Conservation (phyloP, 2,797 vertebrate genomes). For the Macropus fuliginosus region DNA sequence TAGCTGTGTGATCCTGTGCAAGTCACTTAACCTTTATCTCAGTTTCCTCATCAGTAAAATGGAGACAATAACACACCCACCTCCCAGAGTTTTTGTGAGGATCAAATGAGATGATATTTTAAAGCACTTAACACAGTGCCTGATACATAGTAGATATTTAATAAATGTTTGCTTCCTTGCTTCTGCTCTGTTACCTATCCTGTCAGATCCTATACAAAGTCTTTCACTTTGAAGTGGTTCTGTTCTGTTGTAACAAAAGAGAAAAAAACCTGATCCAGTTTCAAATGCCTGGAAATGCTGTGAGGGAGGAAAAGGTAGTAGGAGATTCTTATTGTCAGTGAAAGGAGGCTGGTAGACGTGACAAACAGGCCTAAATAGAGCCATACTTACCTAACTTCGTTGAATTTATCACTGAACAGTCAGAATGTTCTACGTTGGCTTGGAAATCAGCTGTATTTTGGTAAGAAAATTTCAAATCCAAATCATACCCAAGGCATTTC, state of each 20-base stretch:
- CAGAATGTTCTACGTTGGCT: accelerated
- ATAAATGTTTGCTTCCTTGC: neutral
- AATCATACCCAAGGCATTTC: slow-evolving; percentile 81
- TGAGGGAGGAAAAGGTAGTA: neutral
- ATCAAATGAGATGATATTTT: neutral
- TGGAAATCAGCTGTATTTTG: accelerated
- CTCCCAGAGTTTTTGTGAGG: neutral
- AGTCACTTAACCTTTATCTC: neutral
- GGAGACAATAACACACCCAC: neutral
- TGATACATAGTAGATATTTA: neutral
- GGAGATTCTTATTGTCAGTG: neutral
- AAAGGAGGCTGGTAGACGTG: neutral
- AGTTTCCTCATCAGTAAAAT: neutral
- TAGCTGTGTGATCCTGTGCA: neutral
- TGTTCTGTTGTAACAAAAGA: neutral
- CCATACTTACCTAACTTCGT: slow-evolving; percentile 62
- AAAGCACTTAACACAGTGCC: neutral
- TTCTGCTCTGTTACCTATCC: neutral
- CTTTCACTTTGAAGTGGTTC: neutral
- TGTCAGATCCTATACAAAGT: neutral
- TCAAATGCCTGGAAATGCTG: neutral
- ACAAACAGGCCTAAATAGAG: neutral
- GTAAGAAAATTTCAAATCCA: slow-evolving; percentile 11
- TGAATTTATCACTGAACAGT: slow-evolving; percentile 50
- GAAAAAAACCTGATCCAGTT: neutral